phyloP scores from a whole-genome alignment of 2,113 vertebrate species.

The Peromyscus leucopus region DNA sequence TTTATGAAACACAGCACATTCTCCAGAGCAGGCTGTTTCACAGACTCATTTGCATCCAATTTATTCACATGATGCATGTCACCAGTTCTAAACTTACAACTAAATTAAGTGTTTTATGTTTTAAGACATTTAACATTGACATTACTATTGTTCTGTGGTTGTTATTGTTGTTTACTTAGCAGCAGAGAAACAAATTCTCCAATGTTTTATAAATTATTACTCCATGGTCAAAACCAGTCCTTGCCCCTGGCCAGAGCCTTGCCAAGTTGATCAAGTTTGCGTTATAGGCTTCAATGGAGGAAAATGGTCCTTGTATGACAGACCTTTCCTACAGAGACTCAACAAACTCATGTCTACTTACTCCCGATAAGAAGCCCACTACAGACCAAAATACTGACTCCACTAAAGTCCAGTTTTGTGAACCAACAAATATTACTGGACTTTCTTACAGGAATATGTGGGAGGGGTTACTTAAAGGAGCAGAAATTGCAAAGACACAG shows the following conservation, averaged over 20 bases:
- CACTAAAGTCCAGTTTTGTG: too few species aligned
- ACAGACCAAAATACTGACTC: too few species aligned
- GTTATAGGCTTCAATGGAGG: not conserved
- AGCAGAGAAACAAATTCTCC: not conserved
- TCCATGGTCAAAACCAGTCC: not conserved
- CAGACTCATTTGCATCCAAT: not conserved
- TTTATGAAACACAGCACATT: not conserved
- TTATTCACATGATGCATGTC: not conserved
- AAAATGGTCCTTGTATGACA: not conserved
- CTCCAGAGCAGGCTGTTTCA: not conserved
- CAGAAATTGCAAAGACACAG: too few species aligned
- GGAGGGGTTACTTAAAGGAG: too few species aligned
- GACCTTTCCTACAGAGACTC: not conserved
- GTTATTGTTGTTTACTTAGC: not conserved
- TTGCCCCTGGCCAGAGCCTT: not conserved
- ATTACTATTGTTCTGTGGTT: not conserved
- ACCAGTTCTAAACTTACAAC: not conserved
- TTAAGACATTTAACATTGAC: slow-evolving; percentile 11
- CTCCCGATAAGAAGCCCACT: too few species aligned
- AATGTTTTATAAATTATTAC: not conserved
- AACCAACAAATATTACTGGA: too few species aligned
- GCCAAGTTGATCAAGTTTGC: not conserved
- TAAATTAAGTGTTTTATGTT: slow-evolving; percentile 22
- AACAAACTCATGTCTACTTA: too few species aligned
- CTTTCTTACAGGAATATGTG: too few species aligned